phyloP scores from a whole-genome alignment of 2,797 vertebrate genomes.

The Pangasius macronema region DNA sequence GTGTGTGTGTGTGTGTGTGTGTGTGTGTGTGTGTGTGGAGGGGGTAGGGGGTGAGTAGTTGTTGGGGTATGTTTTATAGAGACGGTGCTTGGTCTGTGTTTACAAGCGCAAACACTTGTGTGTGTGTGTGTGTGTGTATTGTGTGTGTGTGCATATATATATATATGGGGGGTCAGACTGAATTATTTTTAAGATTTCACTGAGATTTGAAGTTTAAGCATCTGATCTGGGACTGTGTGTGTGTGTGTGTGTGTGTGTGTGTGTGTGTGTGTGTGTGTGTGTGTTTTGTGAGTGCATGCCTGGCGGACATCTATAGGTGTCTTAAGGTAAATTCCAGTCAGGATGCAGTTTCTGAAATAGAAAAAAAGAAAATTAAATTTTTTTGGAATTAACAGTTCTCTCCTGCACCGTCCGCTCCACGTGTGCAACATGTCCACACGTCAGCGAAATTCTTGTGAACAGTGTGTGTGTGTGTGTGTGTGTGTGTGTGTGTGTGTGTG shows the following conservation, averaged over 20 bases:
- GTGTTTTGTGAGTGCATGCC: background rate
- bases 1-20: constrained; percentile 52
- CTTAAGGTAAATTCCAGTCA: background rate
- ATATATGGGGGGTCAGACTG: background rate
- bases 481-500: background rate
- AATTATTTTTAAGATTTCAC: background rate
- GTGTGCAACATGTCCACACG: background rate
- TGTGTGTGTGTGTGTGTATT: constrained; percentile 33
- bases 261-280: background rate
- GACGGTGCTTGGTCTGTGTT: constrained; percentile 43
- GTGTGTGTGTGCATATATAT: constrained; percentile 15
- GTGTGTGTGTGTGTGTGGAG: constrained; percentile 35
- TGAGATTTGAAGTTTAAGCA: background rate
- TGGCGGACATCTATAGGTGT: background rate
- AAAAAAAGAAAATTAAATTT: background rate
- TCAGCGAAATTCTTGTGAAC: background rate
- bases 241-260: constrained; percentile 8
- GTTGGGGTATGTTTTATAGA: constrained; percentile 57
- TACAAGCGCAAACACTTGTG: constrained; percentile 36
- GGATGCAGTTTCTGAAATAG: background rate
- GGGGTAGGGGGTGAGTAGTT: constrained; percentile 38
- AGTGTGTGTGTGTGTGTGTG: background rate
- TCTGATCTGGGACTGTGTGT: background rate
- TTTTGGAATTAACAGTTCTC: background rate
- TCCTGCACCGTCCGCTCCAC: background rate